phyloP scores from a whole-genome alignment of 2,113 vertebrate species.

The Solenodon paradoxus region DNA sequence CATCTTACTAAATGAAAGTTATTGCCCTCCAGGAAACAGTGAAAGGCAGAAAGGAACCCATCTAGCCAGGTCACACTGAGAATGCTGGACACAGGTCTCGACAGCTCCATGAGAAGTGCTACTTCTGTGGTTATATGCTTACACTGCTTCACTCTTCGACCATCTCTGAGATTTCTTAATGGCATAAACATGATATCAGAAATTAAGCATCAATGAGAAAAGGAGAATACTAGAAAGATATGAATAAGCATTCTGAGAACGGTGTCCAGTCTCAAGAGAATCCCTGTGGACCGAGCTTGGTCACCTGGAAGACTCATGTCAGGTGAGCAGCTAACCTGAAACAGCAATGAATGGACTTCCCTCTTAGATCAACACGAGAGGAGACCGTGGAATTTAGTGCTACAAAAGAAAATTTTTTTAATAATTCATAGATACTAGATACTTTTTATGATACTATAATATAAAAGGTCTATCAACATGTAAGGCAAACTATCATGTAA shows the following conservation, averaged over 20 bases:
- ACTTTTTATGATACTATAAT: constrained; percentile 48
- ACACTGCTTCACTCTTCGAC: not conserved
- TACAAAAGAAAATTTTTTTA: not conserved
- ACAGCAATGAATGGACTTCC: not conserved
- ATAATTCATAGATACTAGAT: not conserved
- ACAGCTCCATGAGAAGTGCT: not conserved
- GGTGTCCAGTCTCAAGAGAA: not conserved
- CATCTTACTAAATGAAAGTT: not conserved
- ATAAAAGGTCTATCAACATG: not conserved
- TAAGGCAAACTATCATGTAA: not conserved
- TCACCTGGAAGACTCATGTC: not conserved
- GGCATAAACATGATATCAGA: not conserved
- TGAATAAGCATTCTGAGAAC: not conserved
- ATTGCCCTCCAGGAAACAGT: not conserved
- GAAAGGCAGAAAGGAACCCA: not conserved
- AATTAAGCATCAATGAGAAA: not conserved
- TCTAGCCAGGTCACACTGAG: not conserved
- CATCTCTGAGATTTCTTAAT: not conserved
- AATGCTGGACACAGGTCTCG: not conserved
- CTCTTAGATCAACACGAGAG: not conserved
- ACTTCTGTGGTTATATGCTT: not conserved
- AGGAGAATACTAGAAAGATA: not conserved
- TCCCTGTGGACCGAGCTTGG: not conserved
- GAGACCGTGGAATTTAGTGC: not conserved
- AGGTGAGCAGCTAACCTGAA: not conserved